Percentiles rank a stretch among this genome's conserved stretches.
These are phyloP conservation scores for Trichogramma dendrolimi DNA, from an alignment of 2,888 invertebrate genomes.

Conservation along the genomic window DNA sequence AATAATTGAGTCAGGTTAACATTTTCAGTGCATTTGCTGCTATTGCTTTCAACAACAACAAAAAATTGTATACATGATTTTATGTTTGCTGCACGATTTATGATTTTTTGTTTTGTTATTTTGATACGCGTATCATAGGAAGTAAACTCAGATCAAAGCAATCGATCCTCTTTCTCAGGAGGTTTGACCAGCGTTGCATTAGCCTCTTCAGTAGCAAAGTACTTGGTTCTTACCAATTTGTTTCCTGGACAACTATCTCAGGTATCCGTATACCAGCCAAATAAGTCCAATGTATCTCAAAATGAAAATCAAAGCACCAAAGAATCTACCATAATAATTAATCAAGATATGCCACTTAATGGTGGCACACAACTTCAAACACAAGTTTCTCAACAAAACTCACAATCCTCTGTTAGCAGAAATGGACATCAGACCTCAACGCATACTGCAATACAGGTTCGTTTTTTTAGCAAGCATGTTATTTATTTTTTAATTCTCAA, in stretches of 20 bases:
- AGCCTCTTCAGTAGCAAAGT: constrained; percentile 59
- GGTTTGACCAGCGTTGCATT: constrained; percentile 59
- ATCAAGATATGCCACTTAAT: constrained; percentile 47
- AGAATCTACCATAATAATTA: constrained; percentile 42
- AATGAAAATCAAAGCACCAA: constrained; percentile 49
- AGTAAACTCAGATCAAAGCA: constrained; percentile 50
- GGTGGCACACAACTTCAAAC: constrained; percentile 44
- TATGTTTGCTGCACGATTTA: constrained; percentile 44
- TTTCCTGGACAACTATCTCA: constrained; percentile 74
- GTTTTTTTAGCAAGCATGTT: constrained; percentile 39
- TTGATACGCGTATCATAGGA: constrained; percentile 51
- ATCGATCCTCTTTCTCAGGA: constrained; percentile 48
- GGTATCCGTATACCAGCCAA: constrained; percentile 66
- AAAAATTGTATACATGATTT: constrained; percentile 39
- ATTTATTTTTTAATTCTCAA: not conserved
- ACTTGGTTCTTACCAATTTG: constrained; percentile 79
- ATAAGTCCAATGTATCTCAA: constrained; percentile 44
- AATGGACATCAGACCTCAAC: constrained; percentile 46
- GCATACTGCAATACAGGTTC: constrained; percentile 49
- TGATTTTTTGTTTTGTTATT: constrained; percentile 42
- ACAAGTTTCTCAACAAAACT: constrained; percentile 42
- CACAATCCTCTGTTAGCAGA: constrained; percentile 43
- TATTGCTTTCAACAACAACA: constrained; percentile 3
- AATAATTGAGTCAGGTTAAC: not conserved
- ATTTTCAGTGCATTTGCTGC: constrained; percentile 11